Evolutionary conservation across 2,888 invertebrate species (phyloP).

Genomic region (Petrolisthes cinctipes): DNA sequence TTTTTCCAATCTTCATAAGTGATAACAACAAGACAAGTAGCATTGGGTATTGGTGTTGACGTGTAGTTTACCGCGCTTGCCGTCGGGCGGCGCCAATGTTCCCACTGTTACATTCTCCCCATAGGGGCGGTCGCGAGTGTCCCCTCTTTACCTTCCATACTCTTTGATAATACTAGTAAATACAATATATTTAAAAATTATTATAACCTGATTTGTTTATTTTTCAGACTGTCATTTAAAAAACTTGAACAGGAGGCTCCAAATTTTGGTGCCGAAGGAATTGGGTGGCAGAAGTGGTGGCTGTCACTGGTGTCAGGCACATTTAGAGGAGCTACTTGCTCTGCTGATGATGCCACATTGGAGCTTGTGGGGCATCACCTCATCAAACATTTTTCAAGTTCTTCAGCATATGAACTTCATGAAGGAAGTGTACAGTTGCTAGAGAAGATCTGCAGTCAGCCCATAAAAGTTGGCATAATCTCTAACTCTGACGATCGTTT

Average conservation of each 20-base stretch:
- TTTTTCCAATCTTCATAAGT: too few relatives aligned
- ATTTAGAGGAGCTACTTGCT: slow-evolving; percentile 72
- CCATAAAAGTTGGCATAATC: slow-evolving; percentile 78
- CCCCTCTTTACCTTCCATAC: too few relatives aligned
- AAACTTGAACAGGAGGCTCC: slow-evolving; percentile 78
- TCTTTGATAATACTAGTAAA: not conserved
- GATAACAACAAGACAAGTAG: too few relatives aligned
- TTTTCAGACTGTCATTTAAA: slow-evolving; percentile 76
- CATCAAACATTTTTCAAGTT: slow-evolving; percentile 77
- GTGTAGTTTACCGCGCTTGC: too few relatives aligned
- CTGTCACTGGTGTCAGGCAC: slow-evolving; percentile 77
- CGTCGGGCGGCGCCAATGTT: too few relatives aligned
- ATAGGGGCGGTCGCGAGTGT: too few relatives aligned
- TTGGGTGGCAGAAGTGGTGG: slow-evolving; percentile 90
- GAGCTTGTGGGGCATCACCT: slow-evolving; percentile 68
- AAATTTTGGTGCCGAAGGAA: slow-evolving; percentile 81
- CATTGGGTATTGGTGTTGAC: too few relatives aligned
- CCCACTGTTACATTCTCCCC: too few relatives aligned
- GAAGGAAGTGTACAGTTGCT: slow-evolving; percentile 79
- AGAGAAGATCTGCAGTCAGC: slow-evolving; percentile 72
- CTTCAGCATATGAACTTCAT: slow-evolving; percentile 80
- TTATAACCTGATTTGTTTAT: not conserved
- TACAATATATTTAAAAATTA: not conserved
- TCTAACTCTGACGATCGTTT: slow-evolving; percentile 91
- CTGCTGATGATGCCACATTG: slow-evolving; percentile 65